phyloP scores from a whole-genome alignment of 2,113 vertebrate genomes.

The Theristicus caerulescens region DNA sequence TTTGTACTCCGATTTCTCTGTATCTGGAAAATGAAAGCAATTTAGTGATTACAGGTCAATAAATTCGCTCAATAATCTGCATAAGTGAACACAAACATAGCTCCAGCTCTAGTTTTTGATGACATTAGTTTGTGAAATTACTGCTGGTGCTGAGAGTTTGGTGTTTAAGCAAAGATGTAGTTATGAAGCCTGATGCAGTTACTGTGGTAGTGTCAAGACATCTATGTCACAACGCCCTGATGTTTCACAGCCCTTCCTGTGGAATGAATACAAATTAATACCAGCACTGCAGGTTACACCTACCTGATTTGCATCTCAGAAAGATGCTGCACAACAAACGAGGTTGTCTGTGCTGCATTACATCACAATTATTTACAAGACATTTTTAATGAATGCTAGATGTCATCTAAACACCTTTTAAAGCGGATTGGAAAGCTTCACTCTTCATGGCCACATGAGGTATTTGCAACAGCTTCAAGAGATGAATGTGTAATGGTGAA shows the following conservation, averaged over 20 bases:
- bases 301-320: background rate
- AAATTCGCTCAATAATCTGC: background rate
- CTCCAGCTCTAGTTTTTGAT: background rate
- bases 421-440: background rate
- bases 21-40: background rate
- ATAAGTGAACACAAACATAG: background rate
- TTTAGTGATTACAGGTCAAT: conserved; percentile 9
- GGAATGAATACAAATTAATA: conserved; percentile 9
- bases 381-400: background rate
- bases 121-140: conserved; percentile 14
- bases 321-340: background rate
- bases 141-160: conserved; percentile 1
- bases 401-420: background rate
- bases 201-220: background rate
- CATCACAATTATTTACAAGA: background rate
- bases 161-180: background rate
- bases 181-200: background rate
- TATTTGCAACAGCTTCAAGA: background rate
- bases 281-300: background rate
- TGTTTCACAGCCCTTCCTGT: background rate
- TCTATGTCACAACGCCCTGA: background rate
- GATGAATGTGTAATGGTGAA: background rate
- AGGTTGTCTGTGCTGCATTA: background rate
- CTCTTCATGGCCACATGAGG: background rate
- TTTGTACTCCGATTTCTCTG: background rate